phyloP scores from a whole-genome alignment of 1,140 invertebrate genomes.

The Cephus cinctus region DNA sequence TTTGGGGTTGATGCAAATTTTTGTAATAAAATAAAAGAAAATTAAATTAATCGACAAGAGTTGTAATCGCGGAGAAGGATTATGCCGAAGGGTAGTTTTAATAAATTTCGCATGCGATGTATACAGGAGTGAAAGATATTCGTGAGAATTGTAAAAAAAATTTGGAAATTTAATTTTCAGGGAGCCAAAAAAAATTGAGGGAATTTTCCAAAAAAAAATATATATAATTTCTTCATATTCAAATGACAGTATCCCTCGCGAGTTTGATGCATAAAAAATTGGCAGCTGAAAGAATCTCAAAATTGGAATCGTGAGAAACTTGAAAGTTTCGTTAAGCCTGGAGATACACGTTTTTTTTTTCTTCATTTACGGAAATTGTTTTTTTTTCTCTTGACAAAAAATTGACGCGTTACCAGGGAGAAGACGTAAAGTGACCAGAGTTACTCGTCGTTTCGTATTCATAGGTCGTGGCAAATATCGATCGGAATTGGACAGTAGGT shows the following conservation, averaged over 20 bases:
- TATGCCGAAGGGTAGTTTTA: not conserved
- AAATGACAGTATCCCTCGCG: too few relatives aligned
- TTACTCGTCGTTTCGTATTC: slow-evolving; percentile 23
- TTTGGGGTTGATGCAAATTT: too few relatives aligned
- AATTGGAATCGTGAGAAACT: too few relatives aligned
- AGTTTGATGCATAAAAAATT: not conserved
- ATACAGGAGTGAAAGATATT: slow-evolving; percentile 8
- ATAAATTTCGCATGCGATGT: too few relatives aligned
- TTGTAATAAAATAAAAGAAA: too few relatives aligned
- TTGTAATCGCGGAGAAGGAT: too few relatives aligned
- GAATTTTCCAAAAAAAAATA: too few relatives aligned
- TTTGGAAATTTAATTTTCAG: too few relatives aligned
- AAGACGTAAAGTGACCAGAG: slow-evolving; percentile 28
- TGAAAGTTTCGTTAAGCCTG: not conserved
- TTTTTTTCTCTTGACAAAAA: slow-evolving; percentile 9
- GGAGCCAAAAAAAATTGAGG: too few relatives aligned
- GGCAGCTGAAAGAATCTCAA: too few relatives aligned
- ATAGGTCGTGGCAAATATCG: slow-evolving; percentile 30
- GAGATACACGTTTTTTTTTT: not conserved
- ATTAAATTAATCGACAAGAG: too few relatives aligned
- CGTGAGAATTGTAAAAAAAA: slow-evolving; percentile 13
- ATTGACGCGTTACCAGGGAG: slow-evolving; percentile 2
- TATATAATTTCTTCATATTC: too few relatives aligned
- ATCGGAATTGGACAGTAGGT: slow-evolving; percentile 31
- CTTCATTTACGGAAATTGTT: not conserved